Evolutionary conservation across 2,113 vertebrate species (phyloP), one percentile per base, ranked within the genome.

Genomic region (Myxocyprinus asiaticus): DNA sequence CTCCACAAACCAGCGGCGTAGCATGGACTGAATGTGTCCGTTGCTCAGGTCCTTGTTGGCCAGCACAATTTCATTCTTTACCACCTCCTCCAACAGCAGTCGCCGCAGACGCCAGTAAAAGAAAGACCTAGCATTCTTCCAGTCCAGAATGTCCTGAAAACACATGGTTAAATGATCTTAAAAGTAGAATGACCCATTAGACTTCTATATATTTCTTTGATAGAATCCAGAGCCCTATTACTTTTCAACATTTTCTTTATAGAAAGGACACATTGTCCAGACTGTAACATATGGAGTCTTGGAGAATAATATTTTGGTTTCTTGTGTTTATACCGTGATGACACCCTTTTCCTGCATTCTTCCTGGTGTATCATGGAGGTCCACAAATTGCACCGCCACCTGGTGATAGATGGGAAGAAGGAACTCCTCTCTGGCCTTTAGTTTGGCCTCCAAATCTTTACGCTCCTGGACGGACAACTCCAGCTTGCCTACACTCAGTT

Each of bases 1-100:
- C 90, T 99, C 98, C 91, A 98, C 94, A 87, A 99, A 99, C 98
- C 97, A 99, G 85, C 97, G 96, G 0, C 97, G 94, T 86, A 99
- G 91, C 97, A 97, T 99, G 78, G 97, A 97, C 90, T 95, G 95
- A 85, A 96, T 90, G 86, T 97, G 97, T 43, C 95, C 94, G 5
- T 96, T 94, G 82, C 95, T 94, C 47, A 98, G 94, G 74, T 97
- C 94, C 0, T 90, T 84, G 88, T 97, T 94, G 8, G 94, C 96
- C 53, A 85, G 89, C 73, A 97, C 89, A 65, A 98, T 94, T 88
- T 97, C 94, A 0, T 81, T 85, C 86, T 94, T 96, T 79, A 96
- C 95, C 82, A 83, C 82, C 82, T 95, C 94, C 90, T 98, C 96
- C 92, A 98, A 91, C 74, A 99, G 93, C 59, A 97, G 95, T 84